Evolutionary conservation across 2,797 vertebrate genomes (phyloP).

Genomic region (Sebastes glaucus): DNA sequence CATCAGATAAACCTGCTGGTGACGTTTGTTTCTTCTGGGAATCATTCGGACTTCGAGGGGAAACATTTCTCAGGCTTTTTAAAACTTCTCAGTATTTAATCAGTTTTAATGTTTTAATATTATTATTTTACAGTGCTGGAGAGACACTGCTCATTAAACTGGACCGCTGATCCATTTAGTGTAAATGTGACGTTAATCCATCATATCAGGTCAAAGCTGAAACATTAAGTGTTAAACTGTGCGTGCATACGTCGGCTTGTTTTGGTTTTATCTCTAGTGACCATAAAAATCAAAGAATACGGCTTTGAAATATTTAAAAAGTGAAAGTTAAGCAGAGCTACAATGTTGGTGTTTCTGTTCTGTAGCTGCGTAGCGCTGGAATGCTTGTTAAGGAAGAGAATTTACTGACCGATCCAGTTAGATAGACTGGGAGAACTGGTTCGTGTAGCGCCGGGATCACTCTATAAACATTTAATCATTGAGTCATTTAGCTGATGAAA

Average conservation of each 20-base stretch:
- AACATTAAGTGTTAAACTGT: neutral
- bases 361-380: neutral
- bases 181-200: neutral
- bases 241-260: neutral
- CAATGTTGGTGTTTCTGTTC: neutral
- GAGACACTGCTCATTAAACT: neutral
- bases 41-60: neutral
- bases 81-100: neutral
- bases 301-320: neutral
- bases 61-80: neutral
- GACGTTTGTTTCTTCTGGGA: neutral
- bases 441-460: neutral
- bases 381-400: neutral
- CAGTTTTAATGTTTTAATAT: neutral
- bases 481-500: neutral
- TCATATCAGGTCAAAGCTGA: neutral
- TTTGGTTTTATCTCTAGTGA: neutral
- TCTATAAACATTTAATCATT: neutral
- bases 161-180: neutral
- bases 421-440: neutral
- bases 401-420: neutral
- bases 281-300: neutral
- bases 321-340: neutral
- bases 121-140: neutral
- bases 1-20: neutral